Percentiles rank a stretch among this genome's conserved stretches.
These are phyloP conservation scores for Ypsolopha scabrella DNA, from an alignment of 2,888 invertebrate species.

Conservation along the genomic window DNA sequence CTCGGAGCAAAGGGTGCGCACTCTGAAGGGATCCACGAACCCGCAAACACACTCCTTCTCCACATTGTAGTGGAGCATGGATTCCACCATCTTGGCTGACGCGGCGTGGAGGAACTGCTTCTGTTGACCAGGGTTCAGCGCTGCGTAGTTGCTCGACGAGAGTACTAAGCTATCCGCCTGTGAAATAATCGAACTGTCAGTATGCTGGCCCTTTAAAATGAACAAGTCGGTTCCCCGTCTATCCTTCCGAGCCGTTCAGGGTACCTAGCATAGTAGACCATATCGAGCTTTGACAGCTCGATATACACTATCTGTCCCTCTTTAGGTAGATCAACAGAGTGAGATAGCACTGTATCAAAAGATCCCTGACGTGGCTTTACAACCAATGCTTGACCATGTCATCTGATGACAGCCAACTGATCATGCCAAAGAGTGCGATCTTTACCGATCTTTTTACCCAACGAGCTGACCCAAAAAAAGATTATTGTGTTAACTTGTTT, in stretches of 20 bases:
- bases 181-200: slow-evolving; percentile 6
- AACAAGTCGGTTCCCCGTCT: not conserved
- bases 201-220: not conserved
- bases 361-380: too few relatives aligned
- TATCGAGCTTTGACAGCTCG: too few relatives aligned
- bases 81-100: slow-evolving; percentile 47
- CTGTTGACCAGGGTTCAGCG: slow-evolving; percentile 65
- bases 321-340: not conserved
- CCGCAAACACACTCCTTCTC: slow-evolving; percentile 56
- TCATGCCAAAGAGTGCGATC: too few relatives aligned
- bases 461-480: too few relatives aligned
- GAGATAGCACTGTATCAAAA: not conserved
- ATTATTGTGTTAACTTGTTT: too few relatives aligned
- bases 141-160: slow-evolving; percentile 71
- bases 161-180: slow-evolving; percentile 76
- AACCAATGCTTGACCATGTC: too few relatives aligned
- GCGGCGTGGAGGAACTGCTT: slow-evolving; percentile 73
- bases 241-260: not conserved
- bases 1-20: slow-evolving; percentile 37
- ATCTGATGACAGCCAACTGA: too few relatives aligned
- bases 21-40: slow-evolving; percentile 36
- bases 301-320: too few relatives aligned
- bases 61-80: slow-evolving; percentile 36
- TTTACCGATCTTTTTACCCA: too few relatives aligned
- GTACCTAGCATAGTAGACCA: too few relatives aligned